Conservation (phyloP, 1,140 invertebrate species). For the Drosophila bocki region DNA sequence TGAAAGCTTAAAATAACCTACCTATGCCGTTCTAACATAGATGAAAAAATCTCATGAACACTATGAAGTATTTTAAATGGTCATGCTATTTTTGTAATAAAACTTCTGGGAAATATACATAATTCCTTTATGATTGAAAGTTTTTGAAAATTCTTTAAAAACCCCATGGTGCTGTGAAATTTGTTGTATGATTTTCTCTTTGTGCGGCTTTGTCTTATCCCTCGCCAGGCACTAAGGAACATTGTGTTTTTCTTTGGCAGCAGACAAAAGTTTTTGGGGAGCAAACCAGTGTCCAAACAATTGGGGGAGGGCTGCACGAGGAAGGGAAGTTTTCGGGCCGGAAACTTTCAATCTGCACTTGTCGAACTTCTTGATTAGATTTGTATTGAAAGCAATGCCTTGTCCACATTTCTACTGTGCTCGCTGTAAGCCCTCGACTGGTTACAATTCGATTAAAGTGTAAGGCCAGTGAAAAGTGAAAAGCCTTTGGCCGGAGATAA, state of each 20-base stretch:
- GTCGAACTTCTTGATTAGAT: slow-evolving; percentile 36
- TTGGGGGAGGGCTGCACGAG: neutral
- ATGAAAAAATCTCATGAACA: neutral
- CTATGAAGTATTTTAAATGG: too few species aligned
- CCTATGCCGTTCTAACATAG: neutral
- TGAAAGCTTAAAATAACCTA: neutral
- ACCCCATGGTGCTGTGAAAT: too few species aligned
- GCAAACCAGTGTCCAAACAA: slow-evolving; percentile 20
- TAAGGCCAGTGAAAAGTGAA: slow-evolving; percentile 14
- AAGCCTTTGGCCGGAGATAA: slow-evolving; percentile 14
- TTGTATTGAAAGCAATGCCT: slow-evolving; percentile 17
- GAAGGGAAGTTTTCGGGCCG: slow-evolving; percentile 1
- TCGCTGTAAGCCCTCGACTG: slow-evolving; percentile 2
- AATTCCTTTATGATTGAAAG: too few species aligned
- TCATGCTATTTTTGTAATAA: too few species aligned
- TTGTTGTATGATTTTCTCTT: neutral
- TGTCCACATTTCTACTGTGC: slow-evolving; percentile 1
- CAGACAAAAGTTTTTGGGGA: slow-evolving; percentile 27
- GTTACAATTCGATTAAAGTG: slow-evolving; percentile 24
- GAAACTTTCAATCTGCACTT: slow-evolving; percentile 23
- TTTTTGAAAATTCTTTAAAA: too few species aligned
- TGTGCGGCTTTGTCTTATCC: slow-evolving; percentile 9
- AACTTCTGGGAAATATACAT: too few species aligned
- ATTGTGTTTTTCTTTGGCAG: neutral
- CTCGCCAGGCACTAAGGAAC: neutral